Conservation (phyloP, 2,113 vertebrate species). For the Dolichotis patagonum region DNA sequence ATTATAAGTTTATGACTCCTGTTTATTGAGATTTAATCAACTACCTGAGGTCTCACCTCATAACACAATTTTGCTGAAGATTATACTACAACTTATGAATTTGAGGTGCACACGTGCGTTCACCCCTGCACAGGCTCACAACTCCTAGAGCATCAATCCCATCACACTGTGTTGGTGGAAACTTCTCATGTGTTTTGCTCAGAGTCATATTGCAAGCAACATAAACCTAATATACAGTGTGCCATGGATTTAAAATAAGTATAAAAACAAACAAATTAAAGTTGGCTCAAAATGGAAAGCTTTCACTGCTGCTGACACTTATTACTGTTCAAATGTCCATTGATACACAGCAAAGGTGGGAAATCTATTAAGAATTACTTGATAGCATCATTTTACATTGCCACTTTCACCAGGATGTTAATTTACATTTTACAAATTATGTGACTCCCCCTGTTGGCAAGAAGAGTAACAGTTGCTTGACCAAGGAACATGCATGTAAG, state of each 20-base stretch:
- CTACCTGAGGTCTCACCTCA: background rate
- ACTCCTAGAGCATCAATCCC: background rate
- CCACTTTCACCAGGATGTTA: constrained; percentile 65
- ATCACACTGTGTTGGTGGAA: background rate
- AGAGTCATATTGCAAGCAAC: background rate
- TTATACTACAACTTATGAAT: background rate
- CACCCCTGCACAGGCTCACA: background rate
- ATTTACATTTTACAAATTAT: constrained; percentile 82
- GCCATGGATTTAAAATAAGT: constrained; percentile 37
- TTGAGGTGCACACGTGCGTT: background rate
- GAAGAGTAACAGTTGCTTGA: background rate
- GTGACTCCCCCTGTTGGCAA: background rate
- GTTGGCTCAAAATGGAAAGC: constrained; percentile 58
- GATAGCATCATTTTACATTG: constrained; percentile 64
- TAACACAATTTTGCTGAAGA: background rate
- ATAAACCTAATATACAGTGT: background rate
- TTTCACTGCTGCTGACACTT: constrained; percentile 28
- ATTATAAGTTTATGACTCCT: background rate
- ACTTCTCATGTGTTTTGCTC: background rate
- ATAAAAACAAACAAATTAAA: constrained; percentile 68
- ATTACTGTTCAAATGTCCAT: constrained; percentile 53
- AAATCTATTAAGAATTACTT: constrained; percentile 76
- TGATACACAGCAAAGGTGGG: background rate
- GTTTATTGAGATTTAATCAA: background rate
- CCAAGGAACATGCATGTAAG: background rate